Evolutionary conservation across 2,113 vertebrate species (phyloP).

Genomic region (Chlorodrepanis virens): DNA sequence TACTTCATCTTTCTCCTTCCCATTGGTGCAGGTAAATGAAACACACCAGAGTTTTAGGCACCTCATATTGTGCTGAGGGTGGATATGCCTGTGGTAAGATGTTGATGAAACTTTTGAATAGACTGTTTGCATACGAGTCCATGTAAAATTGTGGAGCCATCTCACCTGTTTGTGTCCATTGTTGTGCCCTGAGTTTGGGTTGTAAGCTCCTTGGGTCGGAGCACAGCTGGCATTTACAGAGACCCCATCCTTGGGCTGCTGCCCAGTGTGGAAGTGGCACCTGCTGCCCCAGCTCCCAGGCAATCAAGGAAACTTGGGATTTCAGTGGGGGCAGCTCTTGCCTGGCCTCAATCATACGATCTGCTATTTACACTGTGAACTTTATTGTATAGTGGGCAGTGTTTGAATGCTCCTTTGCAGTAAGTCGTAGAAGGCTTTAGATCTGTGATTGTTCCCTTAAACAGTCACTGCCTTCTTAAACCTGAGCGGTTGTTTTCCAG

Average conservation of each 20-base stretch:
- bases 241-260: background rate
- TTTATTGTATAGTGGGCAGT: background rate
- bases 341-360: background rate
- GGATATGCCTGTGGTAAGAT: background rate
- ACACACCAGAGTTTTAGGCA: background rate
- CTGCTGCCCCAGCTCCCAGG: background rate
- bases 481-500: background rate
- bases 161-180: background rate
- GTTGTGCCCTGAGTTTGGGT: background rate
- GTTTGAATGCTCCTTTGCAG: background rate
- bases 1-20: background rate
- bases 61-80: background rate
- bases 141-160: background rate
- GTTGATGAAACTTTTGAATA: background rate
- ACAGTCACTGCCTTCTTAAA: background rate
- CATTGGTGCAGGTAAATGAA: background rate
- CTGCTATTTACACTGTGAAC: background rate
- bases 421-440: background rate
- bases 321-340: background rate
- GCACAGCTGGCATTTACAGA: background rate
- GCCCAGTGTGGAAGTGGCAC: rapidly evolving
- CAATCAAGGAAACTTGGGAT: background rate
- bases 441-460: background rate
- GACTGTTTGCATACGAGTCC: background rate
- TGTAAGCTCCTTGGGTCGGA: background rate